Conservation (phyloP, 2,888 invertebrate species). For the Tortricodes alternella region DNA sequence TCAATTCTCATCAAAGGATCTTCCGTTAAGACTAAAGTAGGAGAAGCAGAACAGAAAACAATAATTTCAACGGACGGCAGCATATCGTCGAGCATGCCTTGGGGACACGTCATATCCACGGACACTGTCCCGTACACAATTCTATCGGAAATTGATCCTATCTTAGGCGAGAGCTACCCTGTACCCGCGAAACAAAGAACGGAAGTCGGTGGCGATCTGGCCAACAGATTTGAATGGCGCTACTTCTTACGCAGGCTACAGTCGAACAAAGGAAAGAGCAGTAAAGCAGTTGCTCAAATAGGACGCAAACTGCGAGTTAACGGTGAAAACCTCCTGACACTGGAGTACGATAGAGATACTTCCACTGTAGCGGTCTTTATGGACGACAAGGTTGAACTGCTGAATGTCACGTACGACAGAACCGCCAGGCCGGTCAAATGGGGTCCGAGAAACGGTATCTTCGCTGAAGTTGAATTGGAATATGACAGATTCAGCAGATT, state of each 20-base stretch:
- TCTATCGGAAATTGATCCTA: constrained; percentile 92
- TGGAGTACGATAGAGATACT: constrained; percentile 95
- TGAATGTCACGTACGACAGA: constrained; percentile 94
- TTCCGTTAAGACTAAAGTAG: constrained; percentile 90
- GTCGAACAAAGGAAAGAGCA: constrained; percentile 83
- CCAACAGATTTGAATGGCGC: constrained; percentile 97
- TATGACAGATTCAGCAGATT: constrained; percentile 95
- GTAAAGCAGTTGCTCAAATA: constrained; percentile 90
- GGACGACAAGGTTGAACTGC: constrained; percentile 92
- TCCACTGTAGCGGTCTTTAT: constrained; percentile 93
- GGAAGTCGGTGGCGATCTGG: constrained; percentile 94
- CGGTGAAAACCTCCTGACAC: constrained; percentile 93
- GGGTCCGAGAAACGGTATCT: constrained; percentile 92
- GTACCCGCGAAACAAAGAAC: constrained; percentile 95
- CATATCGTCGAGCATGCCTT: constrained; percentile 90
- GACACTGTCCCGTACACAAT: constrained; percentile 96
- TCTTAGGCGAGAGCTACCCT: constrained; percentile 95
- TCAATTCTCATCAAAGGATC: constrained; percentile 94
- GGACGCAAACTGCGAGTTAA: constrained; percentile 94
- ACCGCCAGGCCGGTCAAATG: constrained; percentile 93
- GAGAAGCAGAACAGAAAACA: constrained; percentile 91
- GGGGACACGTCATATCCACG: constrained; percentile 94
- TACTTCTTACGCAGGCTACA: constrained; percentile 92
- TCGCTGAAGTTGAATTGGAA: constrained; percentile 94
- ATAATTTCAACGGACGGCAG: constrained; percentile 92